Evolutionary conservation across 2,113 vertebrate species (phyloP).

Genomic region (Nothocercus nigrocapillus): DNA sequence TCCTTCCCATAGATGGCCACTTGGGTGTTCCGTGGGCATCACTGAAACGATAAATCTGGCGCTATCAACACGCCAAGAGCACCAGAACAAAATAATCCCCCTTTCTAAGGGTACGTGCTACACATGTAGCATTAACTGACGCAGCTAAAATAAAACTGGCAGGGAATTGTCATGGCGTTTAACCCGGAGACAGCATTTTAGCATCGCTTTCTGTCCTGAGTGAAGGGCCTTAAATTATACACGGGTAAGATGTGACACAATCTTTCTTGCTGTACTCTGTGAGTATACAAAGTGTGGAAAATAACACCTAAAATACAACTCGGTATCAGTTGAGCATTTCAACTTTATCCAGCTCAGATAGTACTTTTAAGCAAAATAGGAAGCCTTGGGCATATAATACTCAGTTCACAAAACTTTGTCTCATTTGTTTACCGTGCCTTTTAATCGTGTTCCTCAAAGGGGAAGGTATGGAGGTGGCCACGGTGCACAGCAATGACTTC

Average conservation of each 20-base stretch:
- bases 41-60: background rate
- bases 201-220: background rate
- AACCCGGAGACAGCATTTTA: background rate
- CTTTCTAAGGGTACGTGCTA: fast-evolving
- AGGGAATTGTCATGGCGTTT: fast-evolving
- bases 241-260: background rate
- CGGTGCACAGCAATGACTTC: background rate
- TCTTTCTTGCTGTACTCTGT: background rate
- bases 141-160: background rate
- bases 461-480: background rate
- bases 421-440: background rate
- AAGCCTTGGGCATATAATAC: no score
- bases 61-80: background rate
- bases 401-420: background rate
- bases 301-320: background rate
- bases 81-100: background rate
- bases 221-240: background rate
- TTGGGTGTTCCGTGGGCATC: background rate
- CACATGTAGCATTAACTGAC: background rate
- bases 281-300: background rate
- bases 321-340: background rate
- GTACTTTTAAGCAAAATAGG: no score
- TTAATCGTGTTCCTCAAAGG: background rate
- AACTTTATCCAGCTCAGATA: background rate
- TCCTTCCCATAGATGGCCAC: background rate